phyloP scores from a whole-genome alignment of 2,888 invertebrate species.

The Petrophora chlorosata region DNA sequence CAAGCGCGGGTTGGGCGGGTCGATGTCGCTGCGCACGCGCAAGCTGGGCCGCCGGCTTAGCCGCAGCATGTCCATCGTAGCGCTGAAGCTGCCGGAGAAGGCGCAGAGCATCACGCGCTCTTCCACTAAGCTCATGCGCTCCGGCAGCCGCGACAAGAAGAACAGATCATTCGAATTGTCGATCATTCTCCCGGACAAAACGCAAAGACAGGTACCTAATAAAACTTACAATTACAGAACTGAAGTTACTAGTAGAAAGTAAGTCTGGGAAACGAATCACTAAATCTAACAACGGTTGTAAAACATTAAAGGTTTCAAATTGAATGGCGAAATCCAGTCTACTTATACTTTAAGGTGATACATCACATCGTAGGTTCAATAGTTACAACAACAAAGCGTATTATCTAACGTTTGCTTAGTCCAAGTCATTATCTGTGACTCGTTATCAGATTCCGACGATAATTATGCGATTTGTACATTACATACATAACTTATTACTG shows the following conservation, averaged over 20 bases:
- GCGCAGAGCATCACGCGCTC: conserved; percentile 85
- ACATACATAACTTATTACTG: conserved; percentile 6
- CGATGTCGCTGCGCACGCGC: conserved; percentile 77
- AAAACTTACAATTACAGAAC: not conserved
- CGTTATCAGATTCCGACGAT: conserved; percentile 26
- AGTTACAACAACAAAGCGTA: conserved; percentile 11
- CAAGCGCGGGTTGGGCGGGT: conserved; percentile 74
- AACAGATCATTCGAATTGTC: conserved; percentile 84
- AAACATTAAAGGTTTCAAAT: not conserved
- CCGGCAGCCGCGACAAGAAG: conserved; percentile 83
- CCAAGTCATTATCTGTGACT: conserved; percentile 12
- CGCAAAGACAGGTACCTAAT: conserved; percentile 84
- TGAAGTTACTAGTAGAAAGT: not conserved
- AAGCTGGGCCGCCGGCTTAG: conserved; percentile 81
- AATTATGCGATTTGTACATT: conserved; percentile 13
- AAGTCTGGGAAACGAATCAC: not conserved
- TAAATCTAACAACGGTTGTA: not conserved
- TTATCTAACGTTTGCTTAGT: conserved; percentile 14
- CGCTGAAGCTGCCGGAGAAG: conserved; percentile 82
- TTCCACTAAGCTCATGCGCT: conserved; percentile 83
- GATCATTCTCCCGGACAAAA: conserved; percentile 86
- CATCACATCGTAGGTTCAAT: conserved; percentile 7
- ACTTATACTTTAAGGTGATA: conserved; percentile 1
- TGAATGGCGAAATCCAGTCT: not conserved
- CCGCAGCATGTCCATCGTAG: conserved; percentile 82